Conservation (phyloP, 1,140 invertebrate species). For the Sycobia sp. region DNA sequence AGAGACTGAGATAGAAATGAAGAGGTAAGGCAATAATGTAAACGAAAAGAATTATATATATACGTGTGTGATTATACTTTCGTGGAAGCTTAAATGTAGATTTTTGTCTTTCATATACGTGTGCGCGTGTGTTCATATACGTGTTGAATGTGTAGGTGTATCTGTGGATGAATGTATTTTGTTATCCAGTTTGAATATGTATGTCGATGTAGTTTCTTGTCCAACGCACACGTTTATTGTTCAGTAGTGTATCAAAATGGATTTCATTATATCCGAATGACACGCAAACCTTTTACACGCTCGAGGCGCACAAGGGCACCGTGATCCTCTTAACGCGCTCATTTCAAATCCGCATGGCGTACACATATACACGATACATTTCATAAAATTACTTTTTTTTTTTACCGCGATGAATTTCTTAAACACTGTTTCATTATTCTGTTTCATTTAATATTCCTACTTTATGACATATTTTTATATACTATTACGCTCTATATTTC, state of each 20-base stretch:
- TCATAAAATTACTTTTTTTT: too few species aligned
- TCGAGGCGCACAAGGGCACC: not conserved
- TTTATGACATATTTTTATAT: constrained; percentile 30
- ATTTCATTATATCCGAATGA: not conserved
- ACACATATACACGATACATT: not conserved
- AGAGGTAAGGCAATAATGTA: constrained; percentile 9
- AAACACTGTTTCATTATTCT: not conserved
- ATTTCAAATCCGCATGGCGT: not conserved
- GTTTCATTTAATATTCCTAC: not conserved
- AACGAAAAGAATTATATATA: constrained; percentile 32
- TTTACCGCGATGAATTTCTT: too few species aligned
- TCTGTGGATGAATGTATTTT: constrained; percentile 32
- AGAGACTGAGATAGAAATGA: constrained; percentile 28
- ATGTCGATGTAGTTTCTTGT: not conserved
- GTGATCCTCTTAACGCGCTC: not conserved
- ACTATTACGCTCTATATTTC: constrained; percentile 51
- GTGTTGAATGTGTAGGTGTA: constrained; percentile 11
- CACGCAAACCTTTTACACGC: not conserved
- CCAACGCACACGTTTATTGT: not conserved
- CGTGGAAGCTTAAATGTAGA: constrained; percentile 24
- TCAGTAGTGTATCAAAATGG: not conserved
- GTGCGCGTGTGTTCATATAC: constrained; percentile 22
- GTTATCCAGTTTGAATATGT: constrained; percentile 5
- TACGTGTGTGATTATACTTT: constrained; percentile 29
- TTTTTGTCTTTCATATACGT: constrained; percentile 33